Evolutionary conservation across 1,140 invertebrate species (phyloP).

Genomic region (Dinoponera quadriceps): DNA sequence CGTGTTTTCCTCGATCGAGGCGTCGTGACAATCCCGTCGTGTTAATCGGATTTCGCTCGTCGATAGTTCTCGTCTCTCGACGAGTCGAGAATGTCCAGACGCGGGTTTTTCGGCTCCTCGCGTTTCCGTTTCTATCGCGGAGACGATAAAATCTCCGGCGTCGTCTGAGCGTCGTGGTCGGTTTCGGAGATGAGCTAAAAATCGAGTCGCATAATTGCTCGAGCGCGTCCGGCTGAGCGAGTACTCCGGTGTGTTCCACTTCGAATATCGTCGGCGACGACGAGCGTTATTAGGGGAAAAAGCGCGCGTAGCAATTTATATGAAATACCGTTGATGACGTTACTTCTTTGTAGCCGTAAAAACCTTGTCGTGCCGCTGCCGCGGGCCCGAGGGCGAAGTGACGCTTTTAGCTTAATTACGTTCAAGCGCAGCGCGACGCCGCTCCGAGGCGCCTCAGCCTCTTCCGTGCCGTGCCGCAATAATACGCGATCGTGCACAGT

Average conservation of each 20-base stretch:
- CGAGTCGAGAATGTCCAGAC: not conserved
- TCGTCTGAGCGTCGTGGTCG: not conserved
- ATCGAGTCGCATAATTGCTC: slow-evolving; percentile 47
- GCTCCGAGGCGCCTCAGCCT: slow-evolving; percentile 34
- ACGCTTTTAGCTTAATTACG: slow-evolving; percentile 61
- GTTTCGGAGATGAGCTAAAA: slow-evolving; percentile 41
- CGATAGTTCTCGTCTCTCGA: not conserved
- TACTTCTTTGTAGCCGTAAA: slow-evolving; percentile 60
- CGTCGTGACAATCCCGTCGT: not conserved
- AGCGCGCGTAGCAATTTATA: slow-evolving; percentile 59
- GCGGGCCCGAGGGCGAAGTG: slow-evolving; percentile 46
- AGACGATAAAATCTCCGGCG: not conserved
- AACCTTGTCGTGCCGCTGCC: slow-evolving; percentile 53
- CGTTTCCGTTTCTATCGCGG: not conserved
- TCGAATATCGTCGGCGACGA: slow-evolving; percentile 21
- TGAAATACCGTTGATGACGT: slow-evolving; percentile 58
- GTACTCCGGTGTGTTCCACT: slow-evolving; percentile 30
- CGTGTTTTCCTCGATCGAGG: not conserved
- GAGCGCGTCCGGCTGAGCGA: slow-evolving; percentile 12
- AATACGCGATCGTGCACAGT: slow-evolving; percentile 42
- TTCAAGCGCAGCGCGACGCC: slow-evolving; percentile 34
- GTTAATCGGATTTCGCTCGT: not conserved
- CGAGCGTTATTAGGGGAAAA: slow-evolving; percentile 52
- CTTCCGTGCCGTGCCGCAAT: slow-evolving; percentile 48
- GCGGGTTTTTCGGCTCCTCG: not conserved